These are phyloP conservation scores for Phycodurus eques DNA, from an alignment of 2,113 vertebrate species.

Conservation along the genomic window DNA sequence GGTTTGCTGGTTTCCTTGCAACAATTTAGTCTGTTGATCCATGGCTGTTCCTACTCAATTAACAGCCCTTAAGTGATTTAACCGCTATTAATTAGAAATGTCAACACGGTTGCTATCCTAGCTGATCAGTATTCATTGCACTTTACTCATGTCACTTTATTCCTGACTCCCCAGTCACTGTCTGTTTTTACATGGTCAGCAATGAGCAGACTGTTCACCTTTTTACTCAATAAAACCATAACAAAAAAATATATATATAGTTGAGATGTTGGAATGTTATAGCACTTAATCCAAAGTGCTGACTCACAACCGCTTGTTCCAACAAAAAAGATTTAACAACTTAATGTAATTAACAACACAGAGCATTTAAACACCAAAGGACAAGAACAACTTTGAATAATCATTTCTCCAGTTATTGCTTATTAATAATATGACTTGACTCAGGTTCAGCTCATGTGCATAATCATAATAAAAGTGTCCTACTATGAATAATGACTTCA, in stretches of 20 bases:
- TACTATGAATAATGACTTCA: neutral
- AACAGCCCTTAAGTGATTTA: slow-evolving; percentile 51
- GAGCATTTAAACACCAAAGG: neutral
- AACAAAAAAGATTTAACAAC: neutral
- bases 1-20: slow-evolving; percentile 10
- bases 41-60: slow-evolving; percentile 30
- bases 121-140: slow-evolving; percentile 6
- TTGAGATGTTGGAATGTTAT: neutral
- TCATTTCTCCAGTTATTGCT: neutral
- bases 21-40: slow-evolving; percentile 28
- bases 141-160: slow-evolving; percentile 5
- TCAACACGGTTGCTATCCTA: slow-evolving; percentile 26
- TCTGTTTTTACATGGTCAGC: neutral
- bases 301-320: neutral
- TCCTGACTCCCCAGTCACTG: neutral
- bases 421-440: neutral
- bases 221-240: neutral
- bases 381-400: neutral
- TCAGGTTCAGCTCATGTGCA: neutral
- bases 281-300: neutral
- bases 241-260: too few relatives aligned
- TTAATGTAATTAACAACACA: neutral
- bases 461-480: neutral
- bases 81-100: slow-evolving; percentile 63
- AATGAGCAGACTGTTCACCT: neutral